These are phyloP conservation scores for Anguilla marmorata DNA, from an alignment of 2,797 vertebrate species.

Conservation along the genomic window DNA sequence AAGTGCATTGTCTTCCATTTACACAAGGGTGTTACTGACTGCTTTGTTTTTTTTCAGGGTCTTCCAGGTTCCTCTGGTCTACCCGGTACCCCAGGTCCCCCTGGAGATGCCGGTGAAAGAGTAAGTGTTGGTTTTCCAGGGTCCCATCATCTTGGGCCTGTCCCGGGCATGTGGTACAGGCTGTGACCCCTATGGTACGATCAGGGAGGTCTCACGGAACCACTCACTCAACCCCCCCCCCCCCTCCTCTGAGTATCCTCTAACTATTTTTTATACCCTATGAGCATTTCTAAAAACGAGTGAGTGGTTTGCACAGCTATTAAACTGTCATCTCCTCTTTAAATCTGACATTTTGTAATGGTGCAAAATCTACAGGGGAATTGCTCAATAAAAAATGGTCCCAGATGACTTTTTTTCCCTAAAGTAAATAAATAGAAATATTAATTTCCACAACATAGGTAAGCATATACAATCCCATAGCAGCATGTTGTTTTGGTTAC, in stretches of 20 bases:
- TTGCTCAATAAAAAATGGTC: constrained; percentile 5
- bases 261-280: neutral
- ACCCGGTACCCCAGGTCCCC: constrained; percentile 84
- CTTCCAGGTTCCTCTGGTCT: constrained; percentile 86
- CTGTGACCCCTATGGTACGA: neutral
- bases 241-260: neutral
- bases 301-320: neutral
- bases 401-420: neutral
- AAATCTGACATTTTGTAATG: constrained; percentile 22
- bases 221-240: neutral
- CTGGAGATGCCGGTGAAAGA: constrained; percentile 91
- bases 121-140: constrained; percentile 70
- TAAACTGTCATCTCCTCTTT: constrained; percentile 20
- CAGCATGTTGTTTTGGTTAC: neutral
- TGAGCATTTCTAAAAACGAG: neutral
- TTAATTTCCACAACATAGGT: neutral
- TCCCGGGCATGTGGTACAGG: neutral
- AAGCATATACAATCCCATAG: neutral
- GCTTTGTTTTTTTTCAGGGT: constrained; percentile 73
- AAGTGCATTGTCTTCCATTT: constrained; percentile 14
- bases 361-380: neutral
- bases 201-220: neutral
- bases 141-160: too few species aligned
- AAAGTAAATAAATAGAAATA: constrained; percentile 15
- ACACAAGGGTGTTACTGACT: constrained; percentile 21